phyloP scores from a whole-genome alignment of 2,888 invertebrate species.

The Thereva unica region DNA sequence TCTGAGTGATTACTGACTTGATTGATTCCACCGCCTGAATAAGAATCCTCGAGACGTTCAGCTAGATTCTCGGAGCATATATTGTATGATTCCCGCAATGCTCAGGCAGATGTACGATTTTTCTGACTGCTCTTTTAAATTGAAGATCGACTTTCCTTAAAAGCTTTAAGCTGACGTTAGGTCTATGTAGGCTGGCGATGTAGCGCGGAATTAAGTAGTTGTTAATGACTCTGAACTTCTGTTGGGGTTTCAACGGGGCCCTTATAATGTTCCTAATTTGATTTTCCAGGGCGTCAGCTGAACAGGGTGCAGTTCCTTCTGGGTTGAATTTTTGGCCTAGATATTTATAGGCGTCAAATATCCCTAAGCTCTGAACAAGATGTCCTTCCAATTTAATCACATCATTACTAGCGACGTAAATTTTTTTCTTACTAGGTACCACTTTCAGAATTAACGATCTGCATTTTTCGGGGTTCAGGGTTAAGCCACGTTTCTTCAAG shows the following conservation, averaged over 20 bases:
- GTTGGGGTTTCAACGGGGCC: conserved; percentile 18
- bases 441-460: background rate
- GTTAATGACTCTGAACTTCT: background rate
- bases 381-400: background rate
- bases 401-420: background rate
- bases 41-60: background rate
- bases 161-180: background rate
- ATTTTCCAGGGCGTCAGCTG: background rate
- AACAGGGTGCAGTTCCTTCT: background rate
- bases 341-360: background rate
- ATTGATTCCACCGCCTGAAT: background rate
- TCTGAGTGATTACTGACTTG: background rate
- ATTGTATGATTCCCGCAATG: background rate
- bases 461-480: background rate
- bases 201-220: background rate
- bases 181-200: conserved; percentile 6
- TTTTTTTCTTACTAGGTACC: conserved; percentile 1
- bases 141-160: background rate
- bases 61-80: background rate
- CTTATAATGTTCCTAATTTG: background rate
- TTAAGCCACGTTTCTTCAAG: background rate
- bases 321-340: background rate
- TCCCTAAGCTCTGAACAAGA: no score
- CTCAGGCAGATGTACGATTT: background rate
- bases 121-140: background rate